A percentile compares a stretch with the other conserved stretches of the same genome.
These are phyloP conservation scores for Polia nebulosa DNA, from an alignment of 2,888 invertebrate genomes.

Conservation along the genomic window DNA sequence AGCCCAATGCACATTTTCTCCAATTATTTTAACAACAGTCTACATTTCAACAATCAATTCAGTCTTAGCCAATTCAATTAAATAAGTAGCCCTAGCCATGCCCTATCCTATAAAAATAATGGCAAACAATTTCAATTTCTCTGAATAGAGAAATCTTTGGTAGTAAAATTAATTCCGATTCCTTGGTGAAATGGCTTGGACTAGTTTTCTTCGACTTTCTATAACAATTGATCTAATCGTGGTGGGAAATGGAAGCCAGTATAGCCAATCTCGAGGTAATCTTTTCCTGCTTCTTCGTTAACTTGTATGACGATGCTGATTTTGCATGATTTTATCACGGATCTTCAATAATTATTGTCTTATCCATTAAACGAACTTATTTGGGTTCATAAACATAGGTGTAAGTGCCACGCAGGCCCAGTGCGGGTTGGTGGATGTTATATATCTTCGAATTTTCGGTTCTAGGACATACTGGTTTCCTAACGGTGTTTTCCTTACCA, in stretches of 20 bases:
- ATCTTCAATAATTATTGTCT: background rate
- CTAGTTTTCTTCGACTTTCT: constrained; percentile 59
- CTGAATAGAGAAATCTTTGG: background rate
- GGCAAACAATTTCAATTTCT: constrained; percentile 15
- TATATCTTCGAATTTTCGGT: no score
- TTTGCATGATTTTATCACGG: background rate
- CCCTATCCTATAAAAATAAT: constrained; percentile 3
- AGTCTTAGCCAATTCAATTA: background rate
- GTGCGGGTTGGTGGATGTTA: no score
- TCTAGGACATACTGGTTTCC: no score
- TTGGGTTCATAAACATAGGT: no score
- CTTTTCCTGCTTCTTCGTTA: background rate
- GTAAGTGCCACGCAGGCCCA: no score
- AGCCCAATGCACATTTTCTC: no score
- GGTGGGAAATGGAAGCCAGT: constrained; percentile 4
- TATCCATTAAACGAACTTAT: background rate
- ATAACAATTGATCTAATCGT: constrained; percentile 42
- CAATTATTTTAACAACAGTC: background rate
- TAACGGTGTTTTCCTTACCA: no score
- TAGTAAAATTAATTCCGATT: constrained; percentile 24
- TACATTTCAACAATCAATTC: background rate
- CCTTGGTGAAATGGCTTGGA: constrained; percentile 32
- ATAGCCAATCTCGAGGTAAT: background rate
- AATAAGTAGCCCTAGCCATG: background rate
- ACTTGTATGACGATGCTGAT: background rate